Percentiles rank a stretch among this genome's conserved stretches.
Conservation (phyloP, 2,113 vertebrate species). For the Dicerorhinus sumatrensis region DNA sequence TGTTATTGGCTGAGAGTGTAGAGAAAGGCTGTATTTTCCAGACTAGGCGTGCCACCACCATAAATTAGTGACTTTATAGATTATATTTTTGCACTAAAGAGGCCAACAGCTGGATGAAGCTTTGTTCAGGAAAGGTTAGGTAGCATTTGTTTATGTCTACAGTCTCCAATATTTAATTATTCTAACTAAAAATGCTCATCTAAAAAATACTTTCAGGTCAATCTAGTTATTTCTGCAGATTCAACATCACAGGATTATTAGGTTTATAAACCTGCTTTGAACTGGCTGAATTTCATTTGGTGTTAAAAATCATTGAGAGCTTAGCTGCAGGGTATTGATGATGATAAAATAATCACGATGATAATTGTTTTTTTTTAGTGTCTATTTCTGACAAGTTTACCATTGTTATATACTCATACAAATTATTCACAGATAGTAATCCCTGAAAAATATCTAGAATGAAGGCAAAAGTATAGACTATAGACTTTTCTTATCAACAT, state of each 20-base stretch:
- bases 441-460: conserved; percentile 53
- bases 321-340: conserved; percentile 48
- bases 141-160: conserved; percentile 16
- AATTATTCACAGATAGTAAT: conserved; percentile 50
- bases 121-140: conserved; percentile 49
- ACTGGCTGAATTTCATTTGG: conserved; percentile 65
- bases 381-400: conserved; percentile 69
- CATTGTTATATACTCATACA: conserved; percentile 55
- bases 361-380: conserved; percentile 65
- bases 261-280: conserved; percentile 60
- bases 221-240: conserved; percentile 56
- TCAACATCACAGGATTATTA: conserved; percentile 47
- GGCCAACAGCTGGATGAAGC: background rate
- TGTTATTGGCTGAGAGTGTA: background rate
- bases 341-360: conserved; percentile 75
- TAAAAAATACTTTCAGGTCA: conserved; percentile 60
- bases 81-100: background rate
- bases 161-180: conserved; percentile 41
- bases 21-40: background rate
- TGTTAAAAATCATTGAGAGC: conserved; percentile 57
- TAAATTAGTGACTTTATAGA: background rate
- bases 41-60: background rate
- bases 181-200: conserved; percentile 41
- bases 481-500: conserved; percentile 53
- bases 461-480: conserved; percentile 45